Evolutionary conservation across 2,888 invertebrate genomes (phyloP), one percentile per base, ranked within the genome.

Genomic region (Deilephila elpenor): DNA sequence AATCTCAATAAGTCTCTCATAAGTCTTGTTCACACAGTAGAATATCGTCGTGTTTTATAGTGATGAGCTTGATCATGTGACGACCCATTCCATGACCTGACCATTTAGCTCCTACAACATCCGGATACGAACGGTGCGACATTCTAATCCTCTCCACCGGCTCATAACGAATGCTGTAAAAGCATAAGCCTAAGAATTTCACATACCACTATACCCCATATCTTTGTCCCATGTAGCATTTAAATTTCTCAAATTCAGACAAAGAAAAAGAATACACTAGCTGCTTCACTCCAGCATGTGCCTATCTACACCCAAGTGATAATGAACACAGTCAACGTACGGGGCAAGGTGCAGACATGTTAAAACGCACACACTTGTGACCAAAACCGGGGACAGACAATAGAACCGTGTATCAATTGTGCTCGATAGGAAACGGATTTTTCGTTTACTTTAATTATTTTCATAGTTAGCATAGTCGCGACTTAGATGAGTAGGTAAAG

Each of bases 321-420:
- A 89, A 89, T 86, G 77, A 78, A 75, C 77, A 76, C 71, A 70
- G 76, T 80, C 88, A 86, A 90, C 84, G 87, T 71, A 75, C 79
- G 73, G 81, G 84, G 82, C 81, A 81, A 80, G 80, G 76, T 78
- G 74, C 77, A 78, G 78, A 82, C 73, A 78, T 80, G 72, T 67
- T 73, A 80, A 80, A 56, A 34, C 20, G 75, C 75, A 62, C 67
- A 59, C 53, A 20, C 67, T 62, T 62, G 62, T 62, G 44, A 51
- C 67, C 44, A 67, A 67, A 67, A 44, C 44, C 44, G 51, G 25
- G 29, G 20, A 67, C 64, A 67, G 67, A 67, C 67, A 67, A 67
- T 51, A 67, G 67, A 51, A 25, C 44, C 44, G 51, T 67, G 51
- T 51, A 51, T 11, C n/a, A 67, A 44, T 67, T 67, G 51, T 51